Conservation (phyloP, 2,113 vertebrate genomes). For the Eudyptes chrysolophus region DNA sequence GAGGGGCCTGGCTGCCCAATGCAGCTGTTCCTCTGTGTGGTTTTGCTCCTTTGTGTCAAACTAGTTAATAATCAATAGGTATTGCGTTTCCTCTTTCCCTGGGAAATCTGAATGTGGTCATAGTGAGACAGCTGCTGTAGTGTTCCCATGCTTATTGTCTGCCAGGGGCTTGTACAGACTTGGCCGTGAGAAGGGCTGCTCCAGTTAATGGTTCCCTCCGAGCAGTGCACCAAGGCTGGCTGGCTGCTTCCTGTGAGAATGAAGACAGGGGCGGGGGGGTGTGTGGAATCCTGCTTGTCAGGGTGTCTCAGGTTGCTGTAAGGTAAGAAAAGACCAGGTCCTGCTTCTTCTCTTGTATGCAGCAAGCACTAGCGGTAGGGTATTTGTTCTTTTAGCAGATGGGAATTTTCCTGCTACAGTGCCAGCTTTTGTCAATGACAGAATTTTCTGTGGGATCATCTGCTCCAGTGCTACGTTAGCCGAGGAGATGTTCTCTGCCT, state of each 20-base stretch:
- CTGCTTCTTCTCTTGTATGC: background rate
- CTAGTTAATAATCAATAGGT: constrained; percentile 8
- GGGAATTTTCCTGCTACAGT: background rate
- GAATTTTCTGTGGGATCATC: background rate
- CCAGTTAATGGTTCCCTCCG: background rate
- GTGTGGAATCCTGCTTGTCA: background rate
- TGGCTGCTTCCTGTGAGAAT: background rate
- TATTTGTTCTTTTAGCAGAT: background rate
- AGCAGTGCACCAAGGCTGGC: background rate
- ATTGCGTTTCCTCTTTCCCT: background rate
- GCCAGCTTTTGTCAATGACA: background rate
- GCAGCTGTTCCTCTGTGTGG: background rate
- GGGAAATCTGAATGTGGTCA: background rate
- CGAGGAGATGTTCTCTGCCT: background rate
- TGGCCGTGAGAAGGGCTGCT: background rate
- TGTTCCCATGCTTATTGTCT: background rate
- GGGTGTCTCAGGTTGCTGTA: accelerated
- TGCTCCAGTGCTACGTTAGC: background rate
- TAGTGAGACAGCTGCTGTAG: background rate
- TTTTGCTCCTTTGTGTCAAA: background rate
- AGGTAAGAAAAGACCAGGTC: background rate
- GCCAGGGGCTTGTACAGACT: background rate
- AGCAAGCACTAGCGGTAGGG: background rate
- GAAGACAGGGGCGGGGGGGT: accelerated
- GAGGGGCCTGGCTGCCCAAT: background rate